A percentile compares a stretch with the other conserved stretches of the same genome.
Evolutionary conservation across 1,140 invertebrate genomes (phyloP).

Genomic region (Xylocopa sonorina): DNA sequence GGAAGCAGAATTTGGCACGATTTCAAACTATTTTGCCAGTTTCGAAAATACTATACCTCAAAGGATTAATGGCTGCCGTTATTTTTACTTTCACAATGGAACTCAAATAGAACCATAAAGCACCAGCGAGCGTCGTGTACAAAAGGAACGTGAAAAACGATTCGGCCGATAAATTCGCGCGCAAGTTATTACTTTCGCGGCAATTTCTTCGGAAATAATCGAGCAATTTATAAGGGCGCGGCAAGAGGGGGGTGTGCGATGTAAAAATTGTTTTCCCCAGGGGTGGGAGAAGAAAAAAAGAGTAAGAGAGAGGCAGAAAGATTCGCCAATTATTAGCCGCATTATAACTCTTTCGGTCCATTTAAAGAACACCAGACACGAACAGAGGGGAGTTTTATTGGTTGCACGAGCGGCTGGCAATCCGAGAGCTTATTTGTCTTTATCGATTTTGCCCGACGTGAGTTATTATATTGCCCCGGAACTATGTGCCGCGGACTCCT

Average conservation of each 20-base stretch:
- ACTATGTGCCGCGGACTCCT: not conserved
- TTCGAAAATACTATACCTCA: too few species aligned
- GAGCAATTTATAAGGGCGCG: conserved; percentile 2
- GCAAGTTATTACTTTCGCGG: too few species aligned
- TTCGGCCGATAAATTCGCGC: not conserved
- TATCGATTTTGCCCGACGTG: conserved; percentile 41
- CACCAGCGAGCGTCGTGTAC: too few species aligned
- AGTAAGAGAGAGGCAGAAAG: too few species aligned
- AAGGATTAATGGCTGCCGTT: too few species aligned
- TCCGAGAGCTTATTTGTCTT: conserved; percentile 44
- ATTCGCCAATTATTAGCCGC: conserved; percentile 1
- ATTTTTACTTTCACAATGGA: too few species aligned
- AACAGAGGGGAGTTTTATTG: conserved; percentile 27
- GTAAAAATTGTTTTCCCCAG: not conserved
- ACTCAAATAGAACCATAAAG: too few species aligned
- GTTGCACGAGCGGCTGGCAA: conserved; percentile 11
- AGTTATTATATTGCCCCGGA: conserved; percentile 23
- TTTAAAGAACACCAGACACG: conserved; percentile 8
- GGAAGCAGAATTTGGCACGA: too few species aligned
- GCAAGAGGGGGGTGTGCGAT: not conserved
- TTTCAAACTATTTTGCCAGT: too few species aligned
- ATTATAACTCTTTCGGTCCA: conserved; percentile 4
- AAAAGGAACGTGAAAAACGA: too few species aligned
- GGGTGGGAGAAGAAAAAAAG: too few species aligned
- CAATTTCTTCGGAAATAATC: conserved; percentile 11